These are phyloP conservation scores for Gopherus evgoodei DNA, from an alignment of 2,113 vertebrate species.

Conservation along the genomic window DNA sequence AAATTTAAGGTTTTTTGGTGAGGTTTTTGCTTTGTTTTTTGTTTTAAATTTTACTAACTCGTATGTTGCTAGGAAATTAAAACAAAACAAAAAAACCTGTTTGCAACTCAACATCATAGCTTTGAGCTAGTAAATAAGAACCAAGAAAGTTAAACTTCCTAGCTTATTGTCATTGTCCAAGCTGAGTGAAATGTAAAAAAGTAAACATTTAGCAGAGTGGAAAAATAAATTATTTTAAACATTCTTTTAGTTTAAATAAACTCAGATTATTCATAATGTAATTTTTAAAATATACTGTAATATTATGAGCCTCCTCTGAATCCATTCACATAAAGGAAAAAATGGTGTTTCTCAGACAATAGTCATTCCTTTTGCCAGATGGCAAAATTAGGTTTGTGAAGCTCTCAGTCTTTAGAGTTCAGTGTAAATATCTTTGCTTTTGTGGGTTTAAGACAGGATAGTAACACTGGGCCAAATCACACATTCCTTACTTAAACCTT, in stretches of 20 bases:
- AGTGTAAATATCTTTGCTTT: not conserved
- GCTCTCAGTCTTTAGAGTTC: not conserved
- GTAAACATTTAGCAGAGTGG: not conserved
- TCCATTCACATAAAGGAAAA: not conserved
- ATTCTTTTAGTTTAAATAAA: not conserved
- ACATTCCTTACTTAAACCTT: not conserved
- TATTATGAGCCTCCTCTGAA: not conserved
- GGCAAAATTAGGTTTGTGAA: not conserved
- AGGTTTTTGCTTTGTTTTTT: not conserved
- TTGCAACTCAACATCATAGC: not conserved
- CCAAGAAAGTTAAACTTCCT: not conserved
- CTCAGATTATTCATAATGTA: not conserved
- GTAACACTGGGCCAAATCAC: not conserved
- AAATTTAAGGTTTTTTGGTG: not conserved
- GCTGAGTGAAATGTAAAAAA: not conserved
- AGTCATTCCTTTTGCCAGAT: not conserved
- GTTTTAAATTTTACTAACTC: not conserved
- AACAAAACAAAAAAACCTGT: not conserved
- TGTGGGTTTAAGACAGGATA: not conserved
- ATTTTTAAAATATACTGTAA: not conserved
- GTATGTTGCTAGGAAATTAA: rapidly evolving
- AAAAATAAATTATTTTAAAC: not conserved
- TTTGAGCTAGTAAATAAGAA: not conserved
- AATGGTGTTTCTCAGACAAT: not conserved
- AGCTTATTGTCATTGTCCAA: not conserved